Percentiles rank a stretch among this genome's conserved stretches.
These are phyloP conservation scores for Thunnus thynnus DNA, from an alignment of 2,113 vertebrate species.

Conservation along the genomic window DNA sequence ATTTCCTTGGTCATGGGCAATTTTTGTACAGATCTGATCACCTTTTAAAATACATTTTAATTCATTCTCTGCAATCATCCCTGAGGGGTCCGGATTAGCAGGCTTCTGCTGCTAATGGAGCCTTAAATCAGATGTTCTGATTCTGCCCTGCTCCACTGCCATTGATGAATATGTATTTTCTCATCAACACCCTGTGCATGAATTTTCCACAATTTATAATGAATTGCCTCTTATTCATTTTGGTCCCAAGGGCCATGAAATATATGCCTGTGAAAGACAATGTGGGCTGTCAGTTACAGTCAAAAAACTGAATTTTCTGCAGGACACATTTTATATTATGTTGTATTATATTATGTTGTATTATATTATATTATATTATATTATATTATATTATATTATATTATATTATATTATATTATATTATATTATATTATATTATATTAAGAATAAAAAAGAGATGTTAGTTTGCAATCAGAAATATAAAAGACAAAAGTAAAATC, in stretches of 20 bases:
- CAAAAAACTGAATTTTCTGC: background rate
- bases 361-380: constrained; percentile 29
- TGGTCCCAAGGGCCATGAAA: constrained; percentile 42
- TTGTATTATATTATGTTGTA: background rate
- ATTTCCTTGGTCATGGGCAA: background rate
- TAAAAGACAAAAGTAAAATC: background rate
- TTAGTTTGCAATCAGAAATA: background rate
- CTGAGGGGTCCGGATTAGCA: constrained; percentile 31
- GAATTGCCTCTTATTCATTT: constrained; percentile 60
- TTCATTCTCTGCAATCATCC: constrained; percentile 42
- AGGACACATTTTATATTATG: background rate
- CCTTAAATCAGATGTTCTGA: constrained; percentile 67
- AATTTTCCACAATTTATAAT: constrained; percentile 62
- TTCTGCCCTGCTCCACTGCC: constrained; percentile 54
- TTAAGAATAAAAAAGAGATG: background rate
- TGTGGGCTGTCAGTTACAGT: constrained; percentile 40
- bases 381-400: constrained; percentile 19
- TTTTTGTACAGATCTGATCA: constrained; percentile 22
- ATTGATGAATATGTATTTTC: constrained; percentile 70
- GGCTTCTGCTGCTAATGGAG: constrained; percentile 53
- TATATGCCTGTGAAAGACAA: constrained; percentile 44
- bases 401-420: constrained; percentile 30
- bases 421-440: constrained; percentile 19
- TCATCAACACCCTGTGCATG: constrained; percentile 56
- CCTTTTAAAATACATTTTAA: constrained; percentile 29